Percentiles rank a stretch among this genome's conserved stretches.
These are phyloP conservation scores for Adelosebastes latens DNA, from an alignment of 2,797 vertebrate genomes.

Conservation along the genomic window DNA sequence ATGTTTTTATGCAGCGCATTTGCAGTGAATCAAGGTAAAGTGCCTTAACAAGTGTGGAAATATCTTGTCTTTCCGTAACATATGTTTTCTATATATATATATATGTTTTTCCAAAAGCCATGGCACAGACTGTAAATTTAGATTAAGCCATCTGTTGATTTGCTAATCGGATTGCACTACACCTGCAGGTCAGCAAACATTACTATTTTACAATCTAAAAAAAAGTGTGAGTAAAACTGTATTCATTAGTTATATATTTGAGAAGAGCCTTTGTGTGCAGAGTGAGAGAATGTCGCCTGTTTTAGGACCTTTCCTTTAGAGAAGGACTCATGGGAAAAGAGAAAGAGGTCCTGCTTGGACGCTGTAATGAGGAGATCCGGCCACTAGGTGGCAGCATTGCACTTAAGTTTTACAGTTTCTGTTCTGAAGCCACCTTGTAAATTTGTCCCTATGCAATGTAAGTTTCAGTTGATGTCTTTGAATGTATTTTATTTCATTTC, in stretches of 20 bases:
- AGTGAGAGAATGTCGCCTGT: constrained; percentile 34
- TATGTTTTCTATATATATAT: background rate
- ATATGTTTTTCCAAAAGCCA: constrained; percentile 1
- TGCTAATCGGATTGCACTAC: constrained; percentile 44
- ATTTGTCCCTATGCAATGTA: constrained; percentile 32
- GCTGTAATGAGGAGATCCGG: constrained; percentile 29
- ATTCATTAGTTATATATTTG: background rate
- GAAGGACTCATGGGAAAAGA: background rate
- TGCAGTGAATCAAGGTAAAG: constrained; percentile 28
- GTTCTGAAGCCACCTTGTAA: constrained; percentile 41
- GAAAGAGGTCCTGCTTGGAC: constrained; percentile 16
- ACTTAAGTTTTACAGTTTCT: constrained; percentile 49
- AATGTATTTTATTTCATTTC: constrained; percentile 45
- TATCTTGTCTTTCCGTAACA: background rate
- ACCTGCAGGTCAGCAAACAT: constrained; percentile 1
- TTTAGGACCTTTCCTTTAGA: constrained; percentile 13
- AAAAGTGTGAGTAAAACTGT: background rate
- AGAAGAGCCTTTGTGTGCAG: constrained; percentile 7
- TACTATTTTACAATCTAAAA: background rate
- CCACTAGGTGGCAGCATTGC: constrained; percentile 76
- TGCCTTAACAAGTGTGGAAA: constrained; percentile 59
- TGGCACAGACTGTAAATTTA: background rate
- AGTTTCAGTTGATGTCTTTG: constrained; percentile 30
- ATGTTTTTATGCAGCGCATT: constrained; percentile 9
- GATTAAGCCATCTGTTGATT: constrained; percentile 5